Conservation (phyloP, 2,113 vertebrate species). For the Lethenteron reissneri region DNA sequence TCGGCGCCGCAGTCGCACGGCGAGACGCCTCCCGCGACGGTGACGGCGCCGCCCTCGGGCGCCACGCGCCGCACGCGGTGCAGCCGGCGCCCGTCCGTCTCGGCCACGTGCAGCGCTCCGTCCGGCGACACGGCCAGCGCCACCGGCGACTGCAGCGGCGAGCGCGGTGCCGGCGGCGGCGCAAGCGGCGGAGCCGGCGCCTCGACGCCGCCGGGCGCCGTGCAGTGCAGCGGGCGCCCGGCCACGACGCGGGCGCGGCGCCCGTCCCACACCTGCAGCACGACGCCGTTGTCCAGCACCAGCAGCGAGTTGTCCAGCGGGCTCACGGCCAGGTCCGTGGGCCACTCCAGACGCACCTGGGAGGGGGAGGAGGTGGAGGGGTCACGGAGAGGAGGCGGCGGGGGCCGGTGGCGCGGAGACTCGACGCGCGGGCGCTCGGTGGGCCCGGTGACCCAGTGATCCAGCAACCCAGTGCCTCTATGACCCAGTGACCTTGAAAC, state of each 20-base stretch:
- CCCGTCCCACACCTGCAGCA: conserved; percentile 70
- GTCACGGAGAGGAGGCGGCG: not conserved
- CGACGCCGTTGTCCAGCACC: conserved; percentile 91
- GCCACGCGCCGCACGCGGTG: conserved; percentile 91
- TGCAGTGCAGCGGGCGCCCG: conserved; percentile 84
- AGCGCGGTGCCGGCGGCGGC: conserved; percentile 59
- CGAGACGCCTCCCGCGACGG: conserved; percentile 58
- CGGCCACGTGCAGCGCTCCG: conserved; percentile 65
- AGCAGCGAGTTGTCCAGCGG: conserved; percentile 87
- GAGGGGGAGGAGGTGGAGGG: not conserved
- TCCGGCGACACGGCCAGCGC: conserved; percentile 77
- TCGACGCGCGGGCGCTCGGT: too few relatives aligned
- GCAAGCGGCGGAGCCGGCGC: conserved; percentile 26
- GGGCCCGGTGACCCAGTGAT: too few relatives aligned
- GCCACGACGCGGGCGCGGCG: conserved; percentile 67
- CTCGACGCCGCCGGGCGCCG: conserved; percentile 66
- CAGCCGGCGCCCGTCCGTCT: conserved; percentile 84
- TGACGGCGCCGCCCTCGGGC: conserved; percentile 71
- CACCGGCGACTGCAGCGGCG: conserved; percentile 62
- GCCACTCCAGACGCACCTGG: conserved; percentile 86
- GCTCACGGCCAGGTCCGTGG: conserved; percentile 77
- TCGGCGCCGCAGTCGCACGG: conserved; percentile 97
- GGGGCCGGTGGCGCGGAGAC: too few relatives aligned
- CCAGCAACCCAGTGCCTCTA: too few relatives aligned
- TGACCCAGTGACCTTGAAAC: too few relatives aligned